Percentiles rank a stretch among this genome's conserved stretches.
Conservation (phyloP, 2,797 vertebrate genomes). For the Emys orbicularis region DNA sequence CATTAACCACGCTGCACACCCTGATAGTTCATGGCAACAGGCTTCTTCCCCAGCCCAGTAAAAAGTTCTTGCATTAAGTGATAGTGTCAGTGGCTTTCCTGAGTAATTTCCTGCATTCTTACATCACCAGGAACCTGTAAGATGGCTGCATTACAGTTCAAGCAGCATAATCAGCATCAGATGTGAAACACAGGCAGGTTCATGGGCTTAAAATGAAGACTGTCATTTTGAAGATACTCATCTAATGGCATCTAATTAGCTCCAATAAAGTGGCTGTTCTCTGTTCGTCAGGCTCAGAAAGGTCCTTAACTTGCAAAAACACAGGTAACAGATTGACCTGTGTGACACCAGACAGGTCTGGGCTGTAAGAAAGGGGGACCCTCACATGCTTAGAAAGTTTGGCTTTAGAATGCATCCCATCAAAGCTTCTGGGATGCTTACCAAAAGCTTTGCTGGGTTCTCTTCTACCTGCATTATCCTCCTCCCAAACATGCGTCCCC, state of each 20-base stretch:
- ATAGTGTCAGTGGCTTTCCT: constrained; percentile 72
- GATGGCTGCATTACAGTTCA: constrained; percentile 65
- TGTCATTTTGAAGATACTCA: constrained; percentile 56
- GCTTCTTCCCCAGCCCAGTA: constrained; percentile 43
- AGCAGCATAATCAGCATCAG: constrained; percentile 68
- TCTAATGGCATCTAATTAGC: constrained; percentile 57
- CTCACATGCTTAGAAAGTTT: not conserved
- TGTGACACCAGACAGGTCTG: not conserved
- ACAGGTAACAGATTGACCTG: not conserved
- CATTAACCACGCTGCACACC: not conserved
- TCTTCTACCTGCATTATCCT: not conserved
- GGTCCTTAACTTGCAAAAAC: constrained; percentile 2
- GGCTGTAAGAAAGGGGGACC: not conserved
- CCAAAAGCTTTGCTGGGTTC: not conserved
- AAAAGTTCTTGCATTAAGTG: constrained; percentile 67
- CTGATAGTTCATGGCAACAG: constrained; percentile 18
- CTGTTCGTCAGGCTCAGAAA: constrained; percentile 37
- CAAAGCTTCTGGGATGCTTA: not conserved
- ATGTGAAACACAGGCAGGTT: constrained; percentile 63
- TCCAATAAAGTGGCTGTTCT: constrained; percentile 41
- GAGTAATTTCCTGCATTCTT: constrained; percentile 73
- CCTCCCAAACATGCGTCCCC: not conserved
- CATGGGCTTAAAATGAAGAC: constrained; percentile 21
- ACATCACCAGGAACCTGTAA: constrained; percentile 65
- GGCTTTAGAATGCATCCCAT: not conserved